Conservation (phyloP, 2,888 invertebrate species). For the Agriopis marginaria region DNA sequence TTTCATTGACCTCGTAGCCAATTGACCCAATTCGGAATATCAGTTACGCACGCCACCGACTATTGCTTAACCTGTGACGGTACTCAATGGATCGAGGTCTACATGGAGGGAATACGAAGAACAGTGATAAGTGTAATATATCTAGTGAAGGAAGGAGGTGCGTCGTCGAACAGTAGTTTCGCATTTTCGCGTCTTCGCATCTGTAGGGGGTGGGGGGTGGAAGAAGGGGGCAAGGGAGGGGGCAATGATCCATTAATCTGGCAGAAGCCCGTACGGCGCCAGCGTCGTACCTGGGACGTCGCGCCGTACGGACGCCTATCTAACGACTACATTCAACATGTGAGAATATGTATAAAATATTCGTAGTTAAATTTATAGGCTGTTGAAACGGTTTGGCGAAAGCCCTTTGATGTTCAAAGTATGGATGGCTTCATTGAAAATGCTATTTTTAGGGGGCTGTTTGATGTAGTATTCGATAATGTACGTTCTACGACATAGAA, state of each 20-base stretch:
- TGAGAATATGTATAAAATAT: conserved; percentile 61
- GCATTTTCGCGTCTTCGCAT: conserved; percentile 65
- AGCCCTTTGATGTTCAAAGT: conserved; percentile 29
- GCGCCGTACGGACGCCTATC: conserved; percentile 84
- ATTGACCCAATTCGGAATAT: conserved; percentile 49
- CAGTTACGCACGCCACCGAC: conserved; percentile 47
- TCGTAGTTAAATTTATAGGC: conserved; percentile 48
- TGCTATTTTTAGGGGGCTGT: conserved; percentile 13
- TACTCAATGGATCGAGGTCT: conserved; percentile 36
- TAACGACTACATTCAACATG: conserved; percentile 80
- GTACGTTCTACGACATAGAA: neutral
- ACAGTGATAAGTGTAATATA: conserved; percentile 75
- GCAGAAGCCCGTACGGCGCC: conserved; percentile 93
- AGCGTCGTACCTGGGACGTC: conserved; percentile 81
- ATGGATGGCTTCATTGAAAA: conserved; percentile 27
- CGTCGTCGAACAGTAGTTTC: conserved; percentile 81
- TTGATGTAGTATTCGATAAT: conserved; percentile 21
- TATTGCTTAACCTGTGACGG: conserved; percentile 36
- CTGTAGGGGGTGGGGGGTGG: conserved; percentile 59
- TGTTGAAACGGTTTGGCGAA: conserved; percentile 40
- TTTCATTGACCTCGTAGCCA: conserved; percentile 48
- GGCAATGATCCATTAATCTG: conserved; percentile 95
- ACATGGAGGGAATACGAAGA: conserved; percentile 35
- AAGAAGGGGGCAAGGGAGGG: conserved; percentile 75
- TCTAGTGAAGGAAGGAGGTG: conserved; percentile 72